These are phyloP conservation scores for Aleiodes sp. DNA, from an alignment of 1,140 invertebrate species.

Conservation along the genomic window DNA sequence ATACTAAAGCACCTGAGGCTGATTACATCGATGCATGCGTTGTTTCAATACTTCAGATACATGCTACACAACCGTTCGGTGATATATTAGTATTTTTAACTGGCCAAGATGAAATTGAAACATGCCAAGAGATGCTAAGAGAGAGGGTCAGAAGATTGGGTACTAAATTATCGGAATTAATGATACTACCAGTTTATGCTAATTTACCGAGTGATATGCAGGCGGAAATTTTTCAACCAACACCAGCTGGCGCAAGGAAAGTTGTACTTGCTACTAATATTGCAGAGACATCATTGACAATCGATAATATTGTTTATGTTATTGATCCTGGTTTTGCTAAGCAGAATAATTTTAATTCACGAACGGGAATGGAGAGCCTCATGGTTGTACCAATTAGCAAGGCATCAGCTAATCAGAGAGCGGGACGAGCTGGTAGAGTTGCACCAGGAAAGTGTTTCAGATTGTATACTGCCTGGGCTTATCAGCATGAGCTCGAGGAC, in stretches of 20 bases:
- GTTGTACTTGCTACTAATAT: slow-evolving; percentile 98
- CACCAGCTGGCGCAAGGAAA: slow-evolving; percentile 94
- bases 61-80: slow-evolving; percentile 93
- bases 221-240: slow-evolving; percentile 97
- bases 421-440: slow-evolving; percentile 90
- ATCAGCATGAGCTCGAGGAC: slow-evolving; percentile 97
- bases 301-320: slow-evolving; percentile 99
- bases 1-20: slow-evolving; percentile 98
- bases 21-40: slow-evolving; percentile 98
- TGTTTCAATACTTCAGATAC: slow-evolving; percentile 96
- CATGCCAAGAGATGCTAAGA: slow-evolving; percentile 90
- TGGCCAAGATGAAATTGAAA: slow-evolving; percentile 95
- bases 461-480: slow-evolving; percentile 96
- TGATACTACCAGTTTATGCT: slow-evolving; percentile 97
- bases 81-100: slow-evolving; percentile 98
- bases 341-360: slow-evolving; percentile 98
- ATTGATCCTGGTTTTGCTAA: slow-evolving; percentile 99
- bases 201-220: slow-evolving; percentile 99
- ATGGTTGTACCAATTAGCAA: slow-evolving; percentile 98
- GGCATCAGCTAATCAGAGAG: slow-evolving; percentile 94
- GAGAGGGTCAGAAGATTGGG: slow-evolving; percentile 91
- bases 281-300: slow-evolving; percentile 98
- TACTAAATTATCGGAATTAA: slow-evolving; percentile 90
- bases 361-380: slow-evolving; percentile 97
- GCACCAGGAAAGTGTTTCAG: slow-evolving; percentile 98